These are phyloP conservation scores for Drosophila parvula DNA, from an alignment of 1,140 invertebrate genomes.

Conservation along the genomic window DNA sequence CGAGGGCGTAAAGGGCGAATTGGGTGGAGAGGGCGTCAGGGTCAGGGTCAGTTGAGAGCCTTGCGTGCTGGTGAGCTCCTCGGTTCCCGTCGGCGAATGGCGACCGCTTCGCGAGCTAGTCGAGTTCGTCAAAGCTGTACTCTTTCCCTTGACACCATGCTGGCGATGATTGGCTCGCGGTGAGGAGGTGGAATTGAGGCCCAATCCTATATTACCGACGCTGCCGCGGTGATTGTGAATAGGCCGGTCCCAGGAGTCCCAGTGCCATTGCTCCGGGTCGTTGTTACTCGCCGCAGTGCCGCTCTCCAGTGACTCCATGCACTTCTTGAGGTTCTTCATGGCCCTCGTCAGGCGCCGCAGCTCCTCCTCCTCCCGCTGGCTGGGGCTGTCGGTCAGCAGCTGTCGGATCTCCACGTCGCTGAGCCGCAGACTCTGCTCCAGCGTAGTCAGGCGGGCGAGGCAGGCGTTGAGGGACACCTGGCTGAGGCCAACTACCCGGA, in stretches of 20 bases:
- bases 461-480: conserved; percentile 84
- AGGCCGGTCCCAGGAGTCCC: conserved; percentile 96
- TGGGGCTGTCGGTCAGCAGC: conserved; percentile 88
- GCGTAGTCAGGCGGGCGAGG: conserved; percentile 87
- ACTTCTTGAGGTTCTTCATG: conserved; percentile 91
- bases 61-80: conserved; percentile 54
- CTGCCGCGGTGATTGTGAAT: conserved; percentile 76
- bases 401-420: conserved; percentile 92
- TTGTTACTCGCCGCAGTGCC: conserved; percentile 62
- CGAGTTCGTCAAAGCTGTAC: conserved; percentile 12
- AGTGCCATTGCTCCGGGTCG: conserved; percentile 89
- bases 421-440: conserved; percentile 93
- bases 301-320: conserved; percentile 68
- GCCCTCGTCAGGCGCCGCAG: conserved; percentile 91
- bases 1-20: conserved; percentile 84
- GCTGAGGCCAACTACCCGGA: conserved; percentile 90
- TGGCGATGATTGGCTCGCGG: conserved; percentile 70
- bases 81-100: conserved; percentile 45
- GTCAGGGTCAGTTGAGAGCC: conserved; percentile 71
- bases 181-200: conserved; percentile 54
- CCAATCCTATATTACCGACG: conserved; percentile 67
- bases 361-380: conserved; percentile 94
- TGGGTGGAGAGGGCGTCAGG: conserved; percentile 81
- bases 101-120: conserved; percentile 52
- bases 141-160: conserved; percentile 55